Evolutionary conservation across 2,113 vertebrate genomes (phyloP).

Genomic region (Sapayoa aenigma): DNA sequence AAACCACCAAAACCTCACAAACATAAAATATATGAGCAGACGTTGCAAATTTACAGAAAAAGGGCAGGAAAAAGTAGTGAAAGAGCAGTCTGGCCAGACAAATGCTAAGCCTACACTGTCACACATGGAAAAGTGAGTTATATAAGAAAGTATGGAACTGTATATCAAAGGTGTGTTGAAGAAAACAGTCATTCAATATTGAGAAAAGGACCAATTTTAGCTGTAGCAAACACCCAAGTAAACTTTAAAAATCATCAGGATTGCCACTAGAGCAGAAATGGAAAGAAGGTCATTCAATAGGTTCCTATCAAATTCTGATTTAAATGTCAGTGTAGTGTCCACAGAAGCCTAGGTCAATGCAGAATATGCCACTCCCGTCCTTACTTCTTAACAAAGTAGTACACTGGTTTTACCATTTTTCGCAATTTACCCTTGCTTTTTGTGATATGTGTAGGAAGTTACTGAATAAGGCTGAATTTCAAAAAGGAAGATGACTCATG

Average conservation of each 20-base stretch:
- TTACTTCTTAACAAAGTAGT: not conserved
- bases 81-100: not conserved
- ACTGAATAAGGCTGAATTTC: not conserved
- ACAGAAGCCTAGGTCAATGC: not conserved
- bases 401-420: not conserved
- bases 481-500: not conserved
- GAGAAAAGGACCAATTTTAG: not conserved
- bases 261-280: not conserved
- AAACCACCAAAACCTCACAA: not conserved
- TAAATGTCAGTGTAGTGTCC: not conserved
- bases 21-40: not conserved
- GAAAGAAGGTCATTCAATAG: not conserved
- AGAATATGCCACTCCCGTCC: fast-evolving
- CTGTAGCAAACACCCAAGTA: not conserved
- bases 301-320: not conserved
- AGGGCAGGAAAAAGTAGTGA: not conserved
- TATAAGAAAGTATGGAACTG: not conserved
- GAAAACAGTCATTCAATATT: not conserved
- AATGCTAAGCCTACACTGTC: not conserved
- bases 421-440: not conserved
- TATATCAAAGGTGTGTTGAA: not conserved
- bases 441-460: not conserved
- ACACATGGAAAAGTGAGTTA: not conserved
- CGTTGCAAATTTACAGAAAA: not conserved
- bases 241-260: not conserved